phyloP scores from a whole-genome alignment of 2,797 vertebrate genomes.

The Molossus alvarezi region DNA sequence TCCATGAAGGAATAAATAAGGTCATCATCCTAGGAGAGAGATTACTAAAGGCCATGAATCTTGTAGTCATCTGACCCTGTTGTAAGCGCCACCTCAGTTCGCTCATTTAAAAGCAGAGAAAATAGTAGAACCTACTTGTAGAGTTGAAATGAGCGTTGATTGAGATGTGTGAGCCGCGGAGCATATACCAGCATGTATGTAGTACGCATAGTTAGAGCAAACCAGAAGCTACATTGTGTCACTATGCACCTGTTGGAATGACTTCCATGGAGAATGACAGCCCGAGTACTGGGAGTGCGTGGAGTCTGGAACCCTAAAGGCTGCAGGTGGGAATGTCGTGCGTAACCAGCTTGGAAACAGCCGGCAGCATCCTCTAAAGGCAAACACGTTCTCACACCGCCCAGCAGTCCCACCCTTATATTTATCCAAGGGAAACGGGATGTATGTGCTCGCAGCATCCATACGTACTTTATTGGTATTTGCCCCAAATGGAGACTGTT shows the following conservation, averaged over 20 bases:
- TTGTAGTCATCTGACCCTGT: not conserved
- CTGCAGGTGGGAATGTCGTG: not conserved
- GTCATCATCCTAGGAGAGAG: not conserved
- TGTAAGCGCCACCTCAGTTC: not conserved
- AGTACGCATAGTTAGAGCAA: not conserved
- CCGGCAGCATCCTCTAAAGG: not conserved
- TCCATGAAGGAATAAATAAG: not conserved
- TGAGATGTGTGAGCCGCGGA: not conserved
- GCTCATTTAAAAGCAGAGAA: constrained; percentile 20
- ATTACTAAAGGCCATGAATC: too few relatives aligned
- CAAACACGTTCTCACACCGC: not conserved
- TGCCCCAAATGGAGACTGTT: not conserved
- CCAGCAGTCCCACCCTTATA: too few relatives aligned
- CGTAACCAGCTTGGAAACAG: not conserved
- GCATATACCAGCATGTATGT: fast-evolving
- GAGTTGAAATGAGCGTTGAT: not conserved
- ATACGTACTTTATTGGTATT: not conserved
- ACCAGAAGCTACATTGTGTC: not conserved
- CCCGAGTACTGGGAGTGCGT: fast-evolving
- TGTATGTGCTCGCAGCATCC: not conserved
- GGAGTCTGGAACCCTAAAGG: not conserved
- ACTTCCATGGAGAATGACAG: not conserved
- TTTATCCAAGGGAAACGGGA: not conserved
- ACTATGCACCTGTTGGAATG: not conserved
- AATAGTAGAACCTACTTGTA: not conserved